Conservation (phyloP, 2,888 invertebrate genomes). For the Crioceris asparagi region DNA sequence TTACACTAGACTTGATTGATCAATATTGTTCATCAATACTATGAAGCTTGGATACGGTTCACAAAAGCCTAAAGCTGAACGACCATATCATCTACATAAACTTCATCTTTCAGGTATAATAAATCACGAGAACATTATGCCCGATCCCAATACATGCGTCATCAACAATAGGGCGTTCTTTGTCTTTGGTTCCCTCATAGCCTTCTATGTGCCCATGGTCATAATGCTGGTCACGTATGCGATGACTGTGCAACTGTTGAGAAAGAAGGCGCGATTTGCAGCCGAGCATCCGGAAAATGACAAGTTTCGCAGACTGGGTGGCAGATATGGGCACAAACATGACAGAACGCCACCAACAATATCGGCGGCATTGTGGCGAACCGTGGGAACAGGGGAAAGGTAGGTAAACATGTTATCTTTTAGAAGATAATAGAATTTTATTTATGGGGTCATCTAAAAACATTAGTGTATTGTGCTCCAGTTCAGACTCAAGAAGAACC, state of each 20-base stretch:
- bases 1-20: too few relatives aligned
- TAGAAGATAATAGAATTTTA: too few relatives aligned
- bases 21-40: too few relatives aligned
- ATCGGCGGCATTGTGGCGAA: constrained; percentile 33
- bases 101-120: constrained; percentile 51
- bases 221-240: constrained; percentile 91
- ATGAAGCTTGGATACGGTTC: too few relatives aligned
- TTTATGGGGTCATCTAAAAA: too few relatives aligned
- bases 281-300: constrained; percentile 54
- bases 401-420: too few relatives aligned
- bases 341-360: constrained; percentile 21
- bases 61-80: too few relatives aligned
- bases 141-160: constrained; percentile 61
- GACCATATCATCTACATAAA: not conserved
- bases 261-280: constrained; percentile 65
- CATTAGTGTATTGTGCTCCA: too few relatives aligned
- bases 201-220: constrained; percentile 92
- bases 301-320: constrained; percentile 43
- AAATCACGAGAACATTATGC: constrained; percentile 72
- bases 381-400: constrained; percentile 35
- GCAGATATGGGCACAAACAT: constrained; percentile 22
- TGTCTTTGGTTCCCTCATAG: constrained; percentile 84
- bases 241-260: constrained; percentile 76
- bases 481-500: too few relatives aligned
- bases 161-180: constrained; percentile 80